phyloP scores from a whole-genome alignment of 2,113 vertebrate species.

The Pandion haliaetus region DNA sequence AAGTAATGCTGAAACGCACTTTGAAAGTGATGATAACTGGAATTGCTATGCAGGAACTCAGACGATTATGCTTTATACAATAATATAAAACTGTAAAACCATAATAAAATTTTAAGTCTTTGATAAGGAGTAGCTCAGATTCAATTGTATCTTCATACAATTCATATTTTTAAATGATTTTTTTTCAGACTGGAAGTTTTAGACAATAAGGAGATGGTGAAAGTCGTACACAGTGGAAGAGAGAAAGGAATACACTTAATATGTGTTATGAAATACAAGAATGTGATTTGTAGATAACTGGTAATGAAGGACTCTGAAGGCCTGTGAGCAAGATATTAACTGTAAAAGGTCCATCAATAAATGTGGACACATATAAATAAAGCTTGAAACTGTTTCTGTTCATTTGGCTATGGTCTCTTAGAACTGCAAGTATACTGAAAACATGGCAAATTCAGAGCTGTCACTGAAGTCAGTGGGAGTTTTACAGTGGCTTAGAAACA shows the following conservation, averaged over 20 bases:
- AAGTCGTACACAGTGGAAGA: background rate
- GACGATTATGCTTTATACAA: background rate
- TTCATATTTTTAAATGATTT: background rate
- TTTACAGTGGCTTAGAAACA: background rate
- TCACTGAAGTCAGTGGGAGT: background rate
- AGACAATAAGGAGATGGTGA: background rate
- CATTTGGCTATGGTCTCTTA: background rate
- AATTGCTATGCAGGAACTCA: background rate
- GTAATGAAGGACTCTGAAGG: background rate
- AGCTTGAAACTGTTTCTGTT: background rate
- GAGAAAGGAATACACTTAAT: background rate
- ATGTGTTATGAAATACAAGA: background rate
- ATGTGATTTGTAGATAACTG: background rate
- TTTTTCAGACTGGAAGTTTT: background rate
- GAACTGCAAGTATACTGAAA: background rate
- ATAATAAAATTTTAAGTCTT: background rate
- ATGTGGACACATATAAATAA: background rate
- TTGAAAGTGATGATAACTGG: background rate
- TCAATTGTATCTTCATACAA: background rate
- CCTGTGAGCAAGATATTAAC: background rate
- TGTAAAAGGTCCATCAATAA: background rate
- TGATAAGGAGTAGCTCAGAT: background rate
- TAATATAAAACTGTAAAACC: background rate
- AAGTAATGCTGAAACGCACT: background rate
- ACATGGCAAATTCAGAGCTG: background rate